Evolutionary conservation across 2,113 vertebrate genomes (phyloP).

Genomic region (Catharus minimus): DNA sequence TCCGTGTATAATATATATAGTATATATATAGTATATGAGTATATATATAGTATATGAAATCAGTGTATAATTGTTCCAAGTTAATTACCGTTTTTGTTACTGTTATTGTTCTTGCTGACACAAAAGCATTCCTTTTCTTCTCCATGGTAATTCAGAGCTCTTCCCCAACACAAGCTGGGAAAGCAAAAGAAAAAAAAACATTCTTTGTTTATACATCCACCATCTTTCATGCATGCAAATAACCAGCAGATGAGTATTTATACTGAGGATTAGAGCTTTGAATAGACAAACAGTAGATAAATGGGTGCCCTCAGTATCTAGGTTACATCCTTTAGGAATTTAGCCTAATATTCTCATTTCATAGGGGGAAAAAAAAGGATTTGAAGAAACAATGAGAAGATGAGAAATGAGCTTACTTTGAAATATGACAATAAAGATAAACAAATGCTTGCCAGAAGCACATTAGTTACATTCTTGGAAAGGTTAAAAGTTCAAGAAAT

Average conservation of each 20-base stretch:
- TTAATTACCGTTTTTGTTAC: background rate
- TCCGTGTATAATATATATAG: background rate
- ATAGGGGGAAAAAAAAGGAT: background rate
- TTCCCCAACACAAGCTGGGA: background rate
- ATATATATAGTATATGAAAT: background rate
- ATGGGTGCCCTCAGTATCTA: background rate
- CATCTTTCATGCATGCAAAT: background rate
- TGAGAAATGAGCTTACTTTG: slow-evolving; percentile 6
- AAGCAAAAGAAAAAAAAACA: background rate
- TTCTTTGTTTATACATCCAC: background rate
- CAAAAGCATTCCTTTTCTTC: background rate
- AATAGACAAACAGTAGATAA: background rate
- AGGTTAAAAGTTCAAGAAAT: slow-evolving; percentile 15
- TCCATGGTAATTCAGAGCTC: background rate
- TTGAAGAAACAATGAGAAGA: background rate
- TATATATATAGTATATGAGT: too few relatives aligned
- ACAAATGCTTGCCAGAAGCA: background rate
- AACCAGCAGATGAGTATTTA: slow-evolving; percentile 12
- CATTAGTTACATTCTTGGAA: background rate
- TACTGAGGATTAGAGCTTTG: slow-evolving; percentile 25
- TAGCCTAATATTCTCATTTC: background rate
- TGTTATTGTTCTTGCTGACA: background rate
- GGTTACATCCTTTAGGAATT: slow-evolving; percentile 9
- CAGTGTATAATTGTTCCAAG: background rate
- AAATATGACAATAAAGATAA: background rate